A percentile compares a stretch with the other conserved stretches of the same genome.
phyloP scores from a whole-genome alignment of 2,888 invertebrate species.

The Caenorhabditis sp. region DNA sequence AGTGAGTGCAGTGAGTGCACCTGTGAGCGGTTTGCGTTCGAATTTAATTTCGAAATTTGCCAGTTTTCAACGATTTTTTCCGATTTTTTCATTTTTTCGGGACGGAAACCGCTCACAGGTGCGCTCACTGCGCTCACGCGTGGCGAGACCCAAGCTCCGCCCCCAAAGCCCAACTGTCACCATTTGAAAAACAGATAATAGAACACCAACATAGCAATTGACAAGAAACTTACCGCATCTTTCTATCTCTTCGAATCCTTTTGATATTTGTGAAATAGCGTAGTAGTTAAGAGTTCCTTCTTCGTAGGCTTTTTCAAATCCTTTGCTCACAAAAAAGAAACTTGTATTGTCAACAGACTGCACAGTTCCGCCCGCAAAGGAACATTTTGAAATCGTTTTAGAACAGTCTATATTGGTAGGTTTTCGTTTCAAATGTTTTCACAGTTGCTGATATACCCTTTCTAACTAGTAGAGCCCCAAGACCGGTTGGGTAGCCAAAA shows the following conservation, averaged over 20 bases:
- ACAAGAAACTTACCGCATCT: constrained; percentile 85
- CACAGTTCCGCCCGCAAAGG: constrained; percentile 96
- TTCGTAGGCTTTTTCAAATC: constrained; percentile 85
- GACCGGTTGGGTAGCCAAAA: constrained; percentile 95
- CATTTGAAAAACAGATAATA: no score
- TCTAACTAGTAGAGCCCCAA: constrained; percentile 88
- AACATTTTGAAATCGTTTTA: constrained; percentile 87
- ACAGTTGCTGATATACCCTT: constrained; percentile 84
- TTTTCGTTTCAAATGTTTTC: not conserved
- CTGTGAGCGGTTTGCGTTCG: no score
- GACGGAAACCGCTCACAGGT: no score
- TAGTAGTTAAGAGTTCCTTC: constrained; percentile 95
- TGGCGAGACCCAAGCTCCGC: no score
- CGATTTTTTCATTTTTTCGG: no score
- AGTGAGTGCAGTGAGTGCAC: no score
- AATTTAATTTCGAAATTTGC: no score
- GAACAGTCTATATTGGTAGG: constrained; percentile 74
- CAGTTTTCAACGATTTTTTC: no score
- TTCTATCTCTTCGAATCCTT: constrained; percentile 90
- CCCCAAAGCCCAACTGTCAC: no score
- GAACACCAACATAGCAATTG: no score
- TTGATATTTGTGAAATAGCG: constrained; percentile 89
- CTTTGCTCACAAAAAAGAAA: constrained; percentile 10
- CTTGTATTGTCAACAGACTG: constrained; percentile 44
- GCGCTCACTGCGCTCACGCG: no score